Evolutionary conservation across 2,888 invertebrate species (phyloP), one percentile per base, ranked within the genome.

Genomic region (Drosophila paranaensis): DNA sequence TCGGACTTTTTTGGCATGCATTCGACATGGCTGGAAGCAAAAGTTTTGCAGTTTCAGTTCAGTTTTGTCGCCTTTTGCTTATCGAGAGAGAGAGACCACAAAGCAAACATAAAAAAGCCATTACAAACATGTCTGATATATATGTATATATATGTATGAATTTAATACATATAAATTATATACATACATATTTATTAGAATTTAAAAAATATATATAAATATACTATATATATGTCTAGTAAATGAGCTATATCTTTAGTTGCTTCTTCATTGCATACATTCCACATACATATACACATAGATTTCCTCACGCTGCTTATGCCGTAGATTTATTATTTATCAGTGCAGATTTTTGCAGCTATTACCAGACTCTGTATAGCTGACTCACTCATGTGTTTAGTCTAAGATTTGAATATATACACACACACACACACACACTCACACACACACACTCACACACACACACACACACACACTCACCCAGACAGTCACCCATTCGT

Each of bases 311-410:
- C 60, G 58, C 69, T 71, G 77, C 78, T 80, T 75, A 81, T 84
- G 81, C 42, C 60, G 60, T 58, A 80, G 82, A 85, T 85, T 83
- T 85, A 85, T 85, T 85, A 85, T 85, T 85, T 87, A 85, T 83
- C 87, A 83, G 82, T 78, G 87, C 84, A 84, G 82, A 83, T 75
- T 86, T 75, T 71, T 62, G 61, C 84, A 71, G 67, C 72, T 75
- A 71, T 69, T 75, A 58, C 56, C 27, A 40, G 60, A 56, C 71
- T 20, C 1, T 64, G 27, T 3, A 56, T 58, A 35, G 9, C 57
- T 27, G 39, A 50, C 10, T 69, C 76, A 76, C 58, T 81, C 85
- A 77, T 81, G 81, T 79, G 77, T 77, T 79, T 79, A 65, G 74
- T 71, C 71, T 71, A 71, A 71, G 65, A 77, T 73, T 74, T 60